Evolutionary conservation across 2,888 invertebrate genomes (phyloP).

Genomic region (Uloborus plumipes): DNA sequence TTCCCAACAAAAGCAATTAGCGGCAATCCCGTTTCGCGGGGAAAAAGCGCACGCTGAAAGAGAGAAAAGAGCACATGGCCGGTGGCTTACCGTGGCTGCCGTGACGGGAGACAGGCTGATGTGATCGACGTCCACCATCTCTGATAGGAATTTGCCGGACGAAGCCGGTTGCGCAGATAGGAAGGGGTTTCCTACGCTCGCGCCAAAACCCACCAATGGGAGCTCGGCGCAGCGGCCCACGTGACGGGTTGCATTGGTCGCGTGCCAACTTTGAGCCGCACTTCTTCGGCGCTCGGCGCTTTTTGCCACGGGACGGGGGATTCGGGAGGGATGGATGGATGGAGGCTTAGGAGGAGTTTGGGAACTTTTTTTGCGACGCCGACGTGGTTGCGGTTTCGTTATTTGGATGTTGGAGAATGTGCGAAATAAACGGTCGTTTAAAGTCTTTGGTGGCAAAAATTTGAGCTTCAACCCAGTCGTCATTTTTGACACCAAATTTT

Average conservation of each 20-base stretch:
- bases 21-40: background rate
- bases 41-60: conserved; percentile 6
- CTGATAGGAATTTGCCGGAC: conserved; percentile 6
- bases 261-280: conserved; percentile 51
- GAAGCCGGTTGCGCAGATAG: conserved; percentile 24
- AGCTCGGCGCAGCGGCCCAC: conserved; percentile 7
- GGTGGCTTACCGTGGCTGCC: conserved; percentile 31
- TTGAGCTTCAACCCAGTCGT: no score
- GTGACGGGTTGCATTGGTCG: conserved; percentile 52
- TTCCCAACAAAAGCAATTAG: no score
- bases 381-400: no score
- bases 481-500: no score
- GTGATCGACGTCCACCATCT: conserved; percentile 49
- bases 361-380: no score
- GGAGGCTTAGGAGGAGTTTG: background rate
- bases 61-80: conserved; percentile 7
- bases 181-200: conserved; percentile 48
- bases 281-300: conserved; percentile 20
- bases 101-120: conserved; percentile 36
- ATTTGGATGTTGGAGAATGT: no score
- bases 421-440: no score
- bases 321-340: background rate
- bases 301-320: conserved; percentile 24
- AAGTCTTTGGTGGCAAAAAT: no score
- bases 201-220: conserved; percentile 42